phyloP scores from a whole-genome alignment of 2,888 invertebrate species.

The Keiferia lycopersicella region DNA sequence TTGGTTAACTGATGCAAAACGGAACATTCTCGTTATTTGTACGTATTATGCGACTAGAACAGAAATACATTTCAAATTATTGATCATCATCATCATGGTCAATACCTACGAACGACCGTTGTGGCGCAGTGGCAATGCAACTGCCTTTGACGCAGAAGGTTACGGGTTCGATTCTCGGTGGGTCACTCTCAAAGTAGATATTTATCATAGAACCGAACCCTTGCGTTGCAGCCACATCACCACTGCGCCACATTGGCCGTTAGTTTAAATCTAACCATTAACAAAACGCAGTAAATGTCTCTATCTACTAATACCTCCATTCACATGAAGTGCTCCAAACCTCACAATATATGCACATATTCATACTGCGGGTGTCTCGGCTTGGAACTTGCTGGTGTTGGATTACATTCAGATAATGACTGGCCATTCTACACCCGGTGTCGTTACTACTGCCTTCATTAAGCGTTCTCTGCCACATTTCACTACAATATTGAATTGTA shows the following conservation, averaged over 20 bases:
- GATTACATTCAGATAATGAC: conserved; percentile 16
- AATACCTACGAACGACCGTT: too few relatives aligned
- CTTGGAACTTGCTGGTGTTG: not conserved
- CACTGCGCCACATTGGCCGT: too few relatives aligned
- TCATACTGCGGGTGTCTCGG: not conserved
- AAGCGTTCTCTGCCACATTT: not conserved
- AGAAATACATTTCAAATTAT: too few relatives aligned
- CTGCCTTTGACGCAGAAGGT: too few relatives aligned
- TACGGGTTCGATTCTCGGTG: too few relatives aligned
- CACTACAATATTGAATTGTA: not conserved
- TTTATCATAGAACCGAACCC: too few relatives aligned
- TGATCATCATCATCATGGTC: too few relatives aligned
- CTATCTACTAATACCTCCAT: not conserved
- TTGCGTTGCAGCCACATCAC: too few relatives aligned
- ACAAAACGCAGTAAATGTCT: not conserved
- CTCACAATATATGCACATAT: conserved; percentile 1
- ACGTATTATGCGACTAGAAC: not conserved
- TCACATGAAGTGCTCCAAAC: not conserved
- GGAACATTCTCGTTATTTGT: not conserved
- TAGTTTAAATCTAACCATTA: not conserved
- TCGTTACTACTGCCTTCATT: not conserved
- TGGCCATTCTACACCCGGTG: conserved; percentile 4
- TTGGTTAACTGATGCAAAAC: conserved; percentile 7
- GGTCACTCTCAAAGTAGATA: too few relatives aligned
- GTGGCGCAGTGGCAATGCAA: too few relatives aligned